Conservation (phyloP, 64 coral and sea anemone genomes). For the Actinia equina region DNA sequence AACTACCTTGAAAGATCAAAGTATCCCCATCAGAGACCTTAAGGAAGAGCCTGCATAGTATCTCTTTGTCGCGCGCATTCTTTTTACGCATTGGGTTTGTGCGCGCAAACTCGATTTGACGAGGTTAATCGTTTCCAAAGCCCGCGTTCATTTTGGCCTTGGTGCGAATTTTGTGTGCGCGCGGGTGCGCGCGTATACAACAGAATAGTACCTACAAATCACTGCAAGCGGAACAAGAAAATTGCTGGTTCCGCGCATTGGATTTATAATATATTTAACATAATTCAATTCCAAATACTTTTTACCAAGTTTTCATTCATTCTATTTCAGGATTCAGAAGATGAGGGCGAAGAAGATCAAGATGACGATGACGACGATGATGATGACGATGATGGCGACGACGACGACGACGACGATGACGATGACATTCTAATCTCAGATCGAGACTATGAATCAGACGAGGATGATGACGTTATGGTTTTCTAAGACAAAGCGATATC, state of each 20-base stretch:
- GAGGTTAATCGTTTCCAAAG: too few species aligned
- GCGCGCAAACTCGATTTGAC: too few species aligned
- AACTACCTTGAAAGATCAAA: background rate
- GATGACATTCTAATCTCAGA: slow-evolving; percentile 61
- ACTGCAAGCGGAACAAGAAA: too few species aligned
- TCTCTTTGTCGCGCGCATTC: too few species aligned
- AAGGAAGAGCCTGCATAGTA: too few species aligned
- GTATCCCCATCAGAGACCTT: background rate
- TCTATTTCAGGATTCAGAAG: slow-evolving; percentile 60
- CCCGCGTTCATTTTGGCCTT: too few species aligned
- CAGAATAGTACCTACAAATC: too few species aligned
- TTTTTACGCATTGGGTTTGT: too few species aligned
- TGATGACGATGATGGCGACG: slow-evolving; percentile 72
- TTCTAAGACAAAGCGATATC: slow-evolving; percentile 30
- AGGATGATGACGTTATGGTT: slow-evolving; percentile 49
- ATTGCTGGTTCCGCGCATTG: too few species aligned
- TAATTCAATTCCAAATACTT: background rate
- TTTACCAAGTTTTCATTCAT: background rate
- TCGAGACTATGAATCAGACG: slow-evolving; percentile 69
- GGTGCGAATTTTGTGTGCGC: too few species aligned
- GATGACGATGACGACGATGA: slow-evolving; percentile 88
- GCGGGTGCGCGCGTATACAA: too few species aligned
- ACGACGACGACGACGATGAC: slow-evolving; percentile 70
- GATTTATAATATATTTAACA: too few species aligned
- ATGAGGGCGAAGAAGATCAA: slow-evolving; percentile 57